Evolutionary conservation across 2,888 invertebrate genomes (phyloP), one percentile per base, ranked within the genome.

Genomic region (Synergus laeviventris): DNA sequence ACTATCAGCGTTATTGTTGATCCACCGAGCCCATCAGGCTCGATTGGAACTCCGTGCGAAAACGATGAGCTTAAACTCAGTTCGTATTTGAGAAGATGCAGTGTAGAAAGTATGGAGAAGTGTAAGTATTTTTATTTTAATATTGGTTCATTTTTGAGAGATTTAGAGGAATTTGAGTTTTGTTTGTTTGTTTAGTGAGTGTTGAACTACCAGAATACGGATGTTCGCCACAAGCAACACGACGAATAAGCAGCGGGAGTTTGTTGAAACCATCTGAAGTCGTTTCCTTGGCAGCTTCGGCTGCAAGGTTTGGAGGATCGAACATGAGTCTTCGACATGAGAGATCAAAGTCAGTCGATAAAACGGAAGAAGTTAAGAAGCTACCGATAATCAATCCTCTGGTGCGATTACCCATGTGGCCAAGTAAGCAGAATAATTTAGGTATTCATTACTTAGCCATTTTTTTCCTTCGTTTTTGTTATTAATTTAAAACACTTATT

Each of bases 351-450:
- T 92, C 93, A 0, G 93, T 93, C 74, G 93, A 94, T 21, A 93
- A 92, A 82, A 92, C 92, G 16, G 89, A 89, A 66, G 91, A 91
- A 24, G 85, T 81, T 60, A 96, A 95, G 86, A 94, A 94, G 81
- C 91, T 97, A 74, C 97, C 97, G 1, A 97, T 97, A 81, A 97
- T 97, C 83, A 97, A 97, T 91, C 97, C 97, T 0, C 91, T 97
- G 60, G 97, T 97, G 38, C 94, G 95, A 81, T 92, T 97, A 74
- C 97, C 97, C 8, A 95, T 96, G 83, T 97, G 97, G 97, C 97
- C 97, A 81, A 94, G 95, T 95, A 91, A 92, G 93, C 90, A 74
- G 21, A 54, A 60, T 70, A 56, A 49, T 77, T 39, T 70, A 59
- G 2, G 11, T 76, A 56, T 18, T 59, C 14, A 62, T 18, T 78